Conservation (phyloP, 1,140 invertebrate genomes). For the Drosophila sturtevanti region DNA sequence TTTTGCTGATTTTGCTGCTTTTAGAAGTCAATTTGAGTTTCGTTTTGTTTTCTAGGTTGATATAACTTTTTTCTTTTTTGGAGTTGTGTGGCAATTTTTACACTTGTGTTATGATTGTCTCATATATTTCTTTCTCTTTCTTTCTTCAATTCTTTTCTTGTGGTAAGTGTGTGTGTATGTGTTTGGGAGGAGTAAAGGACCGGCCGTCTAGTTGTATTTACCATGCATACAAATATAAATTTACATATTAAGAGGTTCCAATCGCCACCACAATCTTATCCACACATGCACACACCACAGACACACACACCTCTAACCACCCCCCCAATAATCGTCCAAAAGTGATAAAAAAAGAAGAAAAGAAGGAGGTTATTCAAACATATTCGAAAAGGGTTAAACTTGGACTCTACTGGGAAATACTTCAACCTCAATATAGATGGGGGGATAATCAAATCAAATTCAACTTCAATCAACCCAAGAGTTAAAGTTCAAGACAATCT, state of each 20-base stretch:
- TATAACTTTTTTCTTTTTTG: conserved; percentile 4
- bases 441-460: too few species aligned
- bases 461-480: too few species aligned
- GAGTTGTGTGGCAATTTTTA: conserved; percentile 41
- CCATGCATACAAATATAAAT: conserved; percentile 41
- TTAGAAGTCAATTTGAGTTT: conserved; percentile 78
- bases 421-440: too few species aligned
- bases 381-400: neutral
- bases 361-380: too few species aligned
- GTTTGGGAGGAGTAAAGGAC: neutral
- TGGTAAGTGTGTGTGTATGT: neutral
- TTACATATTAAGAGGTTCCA: conserved; percentile 60
- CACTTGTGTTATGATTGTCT: conserved; percentile 55
- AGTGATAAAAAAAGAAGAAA: neutral
- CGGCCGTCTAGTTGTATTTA: conserved; percentile 1
- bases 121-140: too few species aligned
- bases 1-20: conserved; percentile 80
- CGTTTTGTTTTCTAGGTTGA: conserved; percentile 28
- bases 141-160: neutral
- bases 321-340: neutral
- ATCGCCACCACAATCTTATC: neutral
- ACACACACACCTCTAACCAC: too few species aligned
- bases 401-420: too few species aligned
- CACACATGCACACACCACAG: too few species aligned
- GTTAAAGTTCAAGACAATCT: too few species aligned